A percentile compares a stretch with the other conserved stretches of the same genome.
These are phyloP conservation scores for Ariopsis seemanni DNA, from an alignment of 2,113 vertebrate genomes.

Conservation along the genomic window DNA sequence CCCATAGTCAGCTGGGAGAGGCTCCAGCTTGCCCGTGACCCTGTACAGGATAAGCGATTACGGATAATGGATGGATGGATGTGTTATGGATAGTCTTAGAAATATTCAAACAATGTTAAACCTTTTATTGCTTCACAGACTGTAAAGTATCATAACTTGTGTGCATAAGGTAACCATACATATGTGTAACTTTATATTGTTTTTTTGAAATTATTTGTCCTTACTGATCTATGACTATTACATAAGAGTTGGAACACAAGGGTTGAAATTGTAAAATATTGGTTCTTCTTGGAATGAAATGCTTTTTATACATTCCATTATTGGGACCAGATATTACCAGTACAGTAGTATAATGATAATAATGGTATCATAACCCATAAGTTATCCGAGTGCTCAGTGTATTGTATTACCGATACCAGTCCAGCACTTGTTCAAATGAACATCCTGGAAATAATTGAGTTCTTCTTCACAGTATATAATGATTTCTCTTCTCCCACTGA, in stretches of 20 bases:
- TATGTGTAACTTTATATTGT: neutral
- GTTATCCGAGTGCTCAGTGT: neutral
- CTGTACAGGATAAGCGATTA: too few species aligned
- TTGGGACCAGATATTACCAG: neutral
- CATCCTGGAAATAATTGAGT: slow-evolving; percentile 18
- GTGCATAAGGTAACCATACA: neutral
- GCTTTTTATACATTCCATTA: neutral
- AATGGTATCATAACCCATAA: slow-evolving; percentile 11
- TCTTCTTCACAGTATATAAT: slow-evolving; percentile 28
- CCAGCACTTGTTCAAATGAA: slow-evolving; percentile 12
- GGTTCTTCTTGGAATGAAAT: neutral
- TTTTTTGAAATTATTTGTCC: neutral
- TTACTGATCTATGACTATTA: neutral
- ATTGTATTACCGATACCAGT: slow-evolving; percentile 24
- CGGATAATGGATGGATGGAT: too few species aligned
- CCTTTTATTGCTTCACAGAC: neutral
- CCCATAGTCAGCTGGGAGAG: too few species aligned
- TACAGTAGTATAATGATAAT: slow-evolving; percentile 2
- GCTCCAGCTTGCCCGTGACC: too few species aligned
- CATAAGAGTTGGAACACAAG: neutral
- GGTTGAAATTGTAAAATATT: neutral
- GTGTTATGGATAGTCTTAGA: neutral
- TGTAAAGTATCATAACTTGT: neutral
- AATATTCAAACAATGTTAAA: neutral
- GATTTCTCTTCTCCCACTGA: slow-evolving; percentile 23